Base-by-base conservation (phyloP, 1,140 invertebrate genomes). In the Galleria mellonella region DNA sequence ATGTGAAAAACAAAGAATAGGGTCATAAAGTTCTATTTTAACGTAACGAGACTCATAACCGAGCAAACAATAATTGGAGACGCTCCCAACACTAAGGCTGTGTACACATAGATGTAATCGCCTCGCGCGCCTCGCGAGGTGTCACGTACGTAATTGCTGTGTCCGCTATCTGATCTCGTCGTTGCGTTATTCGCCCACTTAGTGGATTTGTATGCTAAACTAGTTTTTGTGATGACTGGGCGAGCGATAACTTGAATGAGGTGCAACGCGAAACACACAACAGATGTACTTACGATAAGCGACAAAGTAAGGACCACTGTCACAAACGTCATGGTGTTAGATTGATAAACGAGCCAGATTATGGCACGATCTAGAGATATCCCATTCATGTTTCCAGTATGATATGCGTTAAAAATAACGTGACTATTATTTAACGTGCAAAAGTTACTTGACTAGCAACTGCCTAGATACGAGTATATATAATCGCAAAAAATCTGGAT, bases 71-170 rank as follows among this genome's bases (percentile, higher is more conserved):
- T 77, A 77, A 77, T 77, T 74, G 71, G 65, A 59, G 67, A 60
- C 47, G 51, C 72, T 75, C 74, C 72, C 68, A 78, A 64, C 59
- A 55, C 57, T 58, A 32, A 39, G 23, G 42, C 17, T 29, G 32
- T 5, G 43, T 15, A 27, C 41, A 47, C 41, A 43, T 47, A 31
- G 61, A 69, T 66, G 59, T 55, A 12, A 62, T 45, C 44, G 37
- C 9, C 45, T 2, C 17, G 17, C 17, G 17, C 2, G 17, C n/a
- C 17, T 43, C 9, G 45, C 54, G 49, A 78, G 77, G 74, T 82
- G 70, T 70, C 73, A 79, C 78, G 75, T 83, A 75, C 58, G 66
- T 83, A 79, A 79, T 79, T 79, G 78, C 65, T 44, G 29, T 14
- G 48, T 32, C 23, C 35, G 29, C 50, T 73, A 78, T 83, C 75